Evolutionary conservation across 2,888 invertebrate genomes (phyloP).

Genomic region (Drosophila merina): DNA sequence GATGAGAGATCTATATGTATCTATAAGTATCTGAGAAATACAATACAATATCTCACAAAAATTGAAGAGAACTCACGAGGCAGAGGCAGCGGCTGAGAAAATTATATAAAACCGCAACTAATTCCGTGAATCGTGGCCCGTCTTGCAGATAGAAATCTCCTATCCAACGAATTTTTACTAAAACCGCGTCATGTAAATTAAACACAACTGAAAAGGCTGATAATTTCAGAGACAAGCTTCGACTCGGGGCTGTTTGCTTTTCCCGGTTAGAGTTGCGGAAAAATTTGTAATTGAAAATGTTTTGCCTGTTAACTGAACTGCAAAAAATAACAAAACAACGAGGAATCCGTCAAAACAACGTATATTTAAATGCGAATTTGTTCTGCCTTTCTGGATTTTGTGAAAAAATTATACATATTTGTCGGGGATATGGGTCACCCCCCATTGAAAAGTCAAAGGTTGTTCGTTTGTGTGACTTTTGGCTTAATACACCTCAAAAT

Average conservation of each 20-base stretch:
- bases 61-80: slow-evolving; percentile 19
- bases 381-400: slow-evolving; percentile 42
- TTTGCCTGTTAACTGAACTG: slow-evolving; percentile 42
- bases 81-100: slow-evolving; percentile 8
- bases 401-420: background rate
- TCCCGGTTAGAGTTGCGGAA: slow-evolving; percentile 28
- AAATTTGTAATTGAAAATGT: slow-evolving; percentile 43
- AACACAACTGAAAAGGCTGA: slow-evolving; percentile 19
- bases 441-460: slow-evolving; percentile 44
- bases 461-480: slow-evolving; percentile 31
- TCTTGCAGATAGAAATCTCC: slow-evolving; percentile 42
- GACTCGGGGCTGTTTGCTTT: slow-evolving; percentile 11
- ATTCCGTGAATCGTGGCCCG: slow-evolving; percentile 36
- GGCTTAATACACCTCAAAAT: slow-evolving; percentile 51
- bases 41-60: slow-evolving; percentile 14
- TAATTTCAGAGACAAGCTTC: slow-evolving; percentile 26
- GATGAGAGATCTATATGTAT: slow-evolving; percentile 6
- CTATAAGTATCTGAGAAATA: background rate
- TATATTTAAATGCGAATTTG: slow-evolving; percentile 26
- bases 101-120: slow-evolving; percentile 29
- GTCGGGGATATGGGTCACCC: background rate
- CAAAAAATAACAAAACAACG: slow-evolving; percentile 17
- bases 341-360: slow-evolving; percentile 4
- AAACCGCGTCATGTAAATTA: slow-evolving; percentile 27
- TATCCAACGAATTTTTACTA: slow-evolving; percentile 63